Evolutionary conservation across 1,140 invertebrate species (phyloP), one percentile per base, ranked within the genome.

Genomic region (Drosophila mayri): DNA sequence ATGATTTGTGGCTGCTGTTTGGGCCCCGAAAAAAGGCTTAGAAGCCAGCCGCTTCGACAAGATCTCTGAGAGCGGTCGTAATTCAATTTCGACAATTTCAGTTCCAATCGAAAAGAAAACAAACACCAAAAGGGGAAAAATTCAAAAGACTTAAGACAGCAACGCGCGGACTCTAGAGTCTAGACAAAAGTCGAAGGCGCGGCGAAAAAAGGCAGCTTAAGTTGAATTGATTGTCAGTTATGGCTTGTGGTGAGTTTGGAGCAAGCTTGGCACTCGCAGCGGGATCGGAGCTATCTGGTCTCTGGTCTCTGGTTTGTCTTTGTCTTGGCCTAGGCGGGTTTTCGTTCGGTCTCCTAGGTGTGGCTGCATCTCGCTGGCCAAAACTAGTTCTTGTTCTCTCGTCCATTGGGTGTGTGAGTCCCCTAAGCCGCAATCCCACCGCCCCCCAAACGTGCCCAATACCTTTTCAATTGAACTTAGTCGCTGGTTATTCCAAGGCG

Each of bases 131-230:
- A 32, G 18, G 64, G 22, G 38, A 60, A 44, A 72, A 59, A 83
- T 68, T 72, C 84, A 71, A 90, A 90, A 81, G 81, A 86, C 83
- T 86, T 86, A 87, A 87, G 83, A 67, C 79, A 87, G 79, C 70
- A 86, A 86, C 78, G 75, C 63, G 47, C 18, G 50, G 49, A 35
- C 30, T 35, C 18, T 16, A 46, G 8, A 28, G 46, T 58, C 74
- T 81, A 81, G 80, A 90, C 84, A 90, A 90, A 80, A 72, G 70
- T 78, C 62, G 57, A 74, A 84, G 58, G 65, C 61, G 65, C 63
- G 59, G 54, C 67, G 30, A 52, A 58, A 61, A 43, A 41, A 62
- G 59, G 41, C 58, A 67, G 63, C 76, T 86, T 82, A 79, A 87
- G 79, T 54, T 60, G 79, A 79, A 83, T 87, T 88, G 83, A 87